Evolutionary conservation across 1,140 invertebrate species (phyloP).

Genomic region (Scaptomyza montana): DNA sequence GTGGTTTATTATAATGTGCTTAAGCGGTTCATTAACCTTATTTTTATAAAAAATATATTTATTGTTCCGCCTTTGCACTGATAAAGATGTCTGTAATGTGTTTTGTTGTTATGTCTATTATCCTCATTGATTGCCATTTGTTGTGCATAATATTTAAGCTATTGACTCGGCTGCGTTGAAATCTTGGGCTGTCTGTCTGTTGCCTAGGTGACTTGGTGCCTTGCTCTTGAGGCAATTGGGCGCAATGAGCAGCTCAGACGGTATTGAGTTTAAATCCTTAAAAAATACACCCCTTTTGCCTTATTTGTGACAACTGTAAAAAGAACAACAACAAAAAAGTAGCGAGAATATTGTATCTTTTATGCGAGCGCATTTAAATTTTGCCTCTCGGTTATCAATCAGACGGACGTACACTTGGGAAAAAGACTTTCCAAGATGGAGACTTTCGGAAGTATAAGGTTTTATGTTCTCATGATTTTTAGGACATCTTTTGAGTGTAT

Average conservation of each 20-base stretch:
- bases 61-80: constrained; percentile 1
- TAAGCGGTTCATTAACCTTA: constrained; percentile 29
- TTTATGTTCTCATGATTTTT: neutral
- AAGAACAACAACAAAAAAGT: neutral
- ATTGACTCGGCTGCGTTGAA: constrained; percentile 24
- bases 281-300: neutral
- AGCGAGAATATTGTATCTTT: neutral
- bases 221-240: constrained; percentile 30
- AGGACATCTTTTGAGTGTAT: too few relatives aligned
- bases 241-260: constrained; percentile 39
- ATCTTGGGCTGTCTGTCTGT: constrained; percentile 51
- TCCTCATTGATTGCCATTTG: constrained; percentile 54
- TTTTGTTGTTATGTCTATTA: constrained; percentile 11
- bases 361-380: neutral
- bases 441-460: too few relatives aligned
- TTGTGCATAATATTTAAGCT: constrained; percentile 64
- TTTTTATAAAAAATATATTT: neutral
- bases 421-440: neutral
- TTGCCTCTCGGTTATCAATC: too few relatives aligned
- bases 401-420: neutral
- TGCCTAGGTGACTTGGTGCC: constrained; percentile 38
- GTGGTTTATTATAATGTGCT: constrained; percentile 1
- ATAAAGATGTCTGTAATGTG: too few relatives aligned
- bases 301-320: neutral
- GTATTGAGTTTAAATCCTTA: constrained; percentile 30